phyloP scores from a whole-genome alignment of 2,888 invertebrate genomes.

The Melanotus villosus region DNA sequence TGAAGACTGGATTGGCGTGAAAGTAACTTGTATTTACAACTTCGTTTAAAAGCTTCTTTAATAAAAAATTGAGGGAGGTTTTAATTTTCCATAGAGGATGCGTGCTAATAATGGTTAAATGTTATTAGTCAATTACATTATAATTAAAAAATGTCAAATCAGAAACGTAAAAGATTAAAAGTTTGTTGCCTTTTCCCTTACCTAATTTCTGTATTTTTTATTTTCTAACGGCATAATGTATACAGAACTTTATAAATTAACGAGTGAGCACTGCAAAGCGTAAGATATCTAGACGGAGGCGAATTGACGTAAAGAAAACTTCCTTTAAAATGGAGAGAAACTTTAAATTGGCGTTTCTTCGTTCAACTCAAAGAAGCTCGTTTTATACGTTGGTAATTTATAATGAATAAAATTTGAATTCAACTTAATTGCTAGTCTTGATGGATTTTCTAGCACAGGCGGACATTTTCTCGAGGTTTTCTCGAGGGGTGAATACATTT shows the following conservation, averaged over 20 bases:
- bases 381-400: conserved; percentile 69
- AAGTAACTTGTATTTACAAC: no score
- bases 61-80: no score
- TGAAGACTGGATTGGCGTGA: no score
- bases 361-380: conserved; percentile 65
- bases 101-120: no score
- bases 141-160: no score
- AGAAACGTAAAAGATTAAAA: no score
- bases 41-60: no score
- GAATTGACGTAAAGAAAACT: conserved; percentile 44
- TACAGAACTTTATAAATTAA: conserved; percentile 38
- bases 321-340: conserved; percentile 60
- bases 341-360: conserved; percentile 69
- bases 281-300: conserved; percentile 25
- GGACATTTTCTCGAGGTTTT: conserved; percentile 62
- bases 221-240: conserved; percentile 22
- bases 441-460: conserved; percentile 66
- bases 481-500: conserved; percentile 62
- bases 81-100: no score
- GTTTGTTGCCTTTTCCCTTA: no score
- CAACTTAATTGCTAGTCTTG: conserved; percentile 69
- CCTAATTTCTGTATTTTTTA: conserved; percentile 7
- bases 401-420: conserved; percentile 70
- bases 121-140: no score
- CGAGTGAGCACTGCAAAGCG: conserved; percentile 38